Evolutionary conservation across 2,888 invertebrate species (phyloP).

Genomic region (Drosophila meridionalis): DNA sequence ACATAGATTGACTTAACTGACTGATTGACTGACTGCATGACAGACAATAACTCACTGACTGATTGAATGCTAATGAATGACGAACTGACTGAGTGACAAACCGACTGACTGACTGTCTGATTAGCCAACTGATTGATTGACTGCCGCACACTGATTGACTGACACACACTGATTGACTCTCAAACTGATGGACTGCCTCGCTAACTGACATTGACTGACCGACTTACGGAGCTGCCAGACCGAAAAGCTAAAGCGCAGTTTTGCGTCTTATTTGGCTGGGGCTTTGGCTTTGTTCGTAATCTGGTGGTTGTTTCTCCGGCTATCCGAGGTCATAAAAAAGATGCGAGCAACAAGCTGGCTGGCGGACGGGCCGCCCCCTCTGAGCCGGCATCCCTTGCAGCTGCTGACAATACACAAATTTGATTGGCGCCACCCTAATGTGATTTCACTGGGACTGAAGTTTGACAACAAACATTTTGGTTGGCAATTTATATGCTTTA

Average conservation of each 20-base stretch:
- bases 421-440: constrained; percentile 71
- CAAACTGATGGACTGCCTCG: neutral
- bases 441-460: constrained; percentile 51
- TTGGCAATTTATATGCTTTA: constrained; percentile 72
- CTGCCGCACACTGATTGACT: neutral
- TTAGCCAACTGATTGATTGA: neutral
- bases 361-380: neutral
- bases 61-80: neutral
- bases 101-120: neutral
- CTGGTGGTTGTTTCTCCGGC: constrained; percentile 44
- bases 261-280: constrained; percentile 16
- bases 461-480: constrained; percentile 72
- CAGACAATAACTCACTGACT: constrained; percentile 5
- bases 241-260: constrained; percentile 32
- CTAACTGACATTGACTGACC: constrained; percentile 14
- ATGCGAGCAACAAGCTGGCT: constrained; percentile 24
- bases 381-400: constrained; percentile 4
- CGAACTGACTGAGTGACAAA: no score
- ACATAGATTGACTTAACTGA: neutral
- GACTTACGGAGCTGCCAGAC: constrained; percentile 13
- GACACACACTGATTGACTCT: neutral
- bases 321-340: constrained; percentile 41
- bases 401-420: constrained; percentile 66
- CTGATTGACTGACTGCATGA: neutral
- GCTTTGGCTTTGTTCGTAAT: constrained; percentile 16